Conservation (phyloP, 2,888 invertebrate species). For the Netelia fuscicornis region DNA sequence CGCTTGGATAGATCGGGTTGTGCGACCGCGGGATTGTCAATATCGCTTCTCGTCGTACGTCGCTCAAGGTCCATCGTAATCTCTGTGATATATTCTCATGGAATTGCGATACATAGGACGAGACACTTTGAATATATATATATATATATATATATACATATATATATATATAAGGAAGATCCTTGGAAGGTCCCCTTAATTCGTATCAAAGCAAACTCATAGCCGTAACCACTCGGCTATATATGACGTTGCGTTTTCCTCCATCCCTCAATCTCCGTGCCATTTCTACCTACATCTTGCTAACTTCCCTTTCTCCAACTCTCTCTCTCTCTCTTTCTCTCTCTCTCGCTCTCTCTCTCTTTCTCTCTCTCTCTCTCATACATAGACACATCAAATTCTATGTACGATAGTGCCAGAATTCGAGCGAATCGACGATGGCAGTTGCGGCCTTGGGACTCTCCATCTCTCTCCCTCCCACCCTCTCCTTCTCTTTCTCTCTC, state of each 20-base stretch:
- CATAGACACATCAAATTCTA: slow-evolving; percentile 29
- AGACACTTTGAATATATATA: not conserved
- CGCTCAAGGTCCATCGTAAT: slow-evolving; percentile 24
- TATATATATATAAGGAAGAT: slow-evolving; percentile 6
- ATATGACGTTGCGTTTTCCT: slow-evolving; percentile 43
- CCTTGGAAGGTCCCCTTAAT: slow-evolving; percentile 73
- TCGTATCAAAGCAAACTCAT: slow-evolving; percentile 79
- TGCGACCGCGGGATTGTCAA: slow-evolving; percentile 25
- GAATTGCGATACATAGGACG: slow-evolving; percentile 11
- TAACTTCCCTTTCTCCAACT: slow-evolving; percentile 31
- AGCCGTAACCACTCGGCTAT: slow-evolving; percentile 47
- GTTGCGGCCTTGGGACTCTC: slow-evolving; percentile 64
- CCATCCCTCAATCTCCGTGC: not conserved
- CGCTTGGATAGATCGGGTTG: not conserved
- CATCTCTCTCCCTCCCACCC: slow-evolving; percentile 26
- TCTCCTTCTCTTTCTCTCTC: slow-evolving; percentile 16
- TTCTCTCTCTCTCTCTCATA: not conserved
- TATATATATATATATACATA: slow-evolving; percentile 13
- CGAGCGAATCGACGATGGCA: slow-evolving; percentile 63
- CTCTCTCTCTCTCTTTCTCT: not conserved
- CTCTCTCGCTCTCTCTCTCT: too few relatives aligned
- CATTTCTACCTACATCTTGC: slow-evolving; percentile 41
- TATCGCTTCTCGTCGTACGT: slow-evolving; percentile 12
- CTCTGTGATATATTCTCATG: slow-evolving; percentile 53
- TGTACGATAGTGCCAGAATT: slow-evolving; percentile 46